Percentiles rank a stretch among this genome's conserved stretches.
Conservation (phyloP, 1,140 invertebrate species). For the Zaprionus inermis region DNA sequence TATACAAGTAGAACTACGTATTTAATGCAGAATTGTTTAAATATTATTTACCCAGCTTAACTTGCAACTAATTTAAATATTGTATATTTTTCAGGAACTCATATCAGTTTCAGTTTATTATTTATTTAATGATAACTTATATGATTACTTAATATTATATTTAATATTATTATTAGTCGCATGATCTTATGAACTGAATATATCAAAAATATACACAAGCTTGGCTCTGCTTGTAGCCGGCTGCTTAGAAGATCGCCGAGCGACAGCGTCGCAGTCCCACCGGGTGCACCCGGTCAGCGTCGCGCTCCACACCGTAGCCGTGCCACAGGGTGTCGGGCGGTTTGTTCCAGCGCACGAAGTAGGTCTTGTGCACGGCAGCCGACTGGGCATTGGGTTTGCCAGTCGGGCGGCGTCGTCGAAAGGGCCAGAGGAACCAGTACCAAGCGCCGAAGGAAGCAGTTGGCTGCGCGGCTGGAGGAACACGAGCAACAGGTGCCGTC, state of each 20-base stretch:
- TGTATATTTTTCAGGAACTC: too few relatives aligned
- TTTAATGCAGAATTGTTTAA: too few relatives aligned
- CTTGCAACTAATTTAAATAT: too few relatives aligned
- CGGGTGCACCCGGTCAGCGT: conserved; percentile 8
- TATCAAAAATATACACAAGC: conserved; percentile 47
- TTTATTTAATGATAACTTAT: conserved; percentile 25
- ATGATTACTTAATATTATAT: not conserved
- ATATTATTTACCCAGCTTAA: too few relatives aligned
- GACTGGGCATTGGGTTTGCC: conserved; percentile 20
- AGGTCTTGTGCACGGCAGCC: conserved; percentile 77
- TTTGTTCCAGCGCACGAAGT: conserved; percentile 75
- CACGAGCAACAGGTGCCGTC: conserved; percentile 1
- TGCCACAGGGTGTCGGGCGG: conserved; percentile 69
- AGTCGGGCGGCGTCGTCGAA: conserved; percentile 49
- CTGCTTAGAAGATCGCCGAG: conserved; percentile 65
- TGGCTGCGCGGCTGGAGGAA: not conserved
- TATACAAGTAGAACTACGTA: too few relatives aligned
- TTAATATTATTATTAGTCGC: not conserved
- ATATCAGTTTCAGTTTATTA: conserved; percentile 13
- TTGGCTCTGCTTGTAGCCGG: not conserved
- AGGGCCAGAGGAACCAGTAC: conserved; percentile 71
- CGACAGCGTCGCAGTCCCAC: conserved; percentile 61
- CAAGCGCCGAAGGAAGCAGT: conserved; percentile 37
- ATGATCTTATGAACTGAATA: conserved; percentile 2
- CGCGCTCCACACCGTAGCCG: conserved; percentile 62